Percentiles rank a stretch among this genome's conserved stretches.
Evolutionary conservation across 2,888 invertebrate species (phyloP).

Genomic region (Capitulum mitella): DNA sequence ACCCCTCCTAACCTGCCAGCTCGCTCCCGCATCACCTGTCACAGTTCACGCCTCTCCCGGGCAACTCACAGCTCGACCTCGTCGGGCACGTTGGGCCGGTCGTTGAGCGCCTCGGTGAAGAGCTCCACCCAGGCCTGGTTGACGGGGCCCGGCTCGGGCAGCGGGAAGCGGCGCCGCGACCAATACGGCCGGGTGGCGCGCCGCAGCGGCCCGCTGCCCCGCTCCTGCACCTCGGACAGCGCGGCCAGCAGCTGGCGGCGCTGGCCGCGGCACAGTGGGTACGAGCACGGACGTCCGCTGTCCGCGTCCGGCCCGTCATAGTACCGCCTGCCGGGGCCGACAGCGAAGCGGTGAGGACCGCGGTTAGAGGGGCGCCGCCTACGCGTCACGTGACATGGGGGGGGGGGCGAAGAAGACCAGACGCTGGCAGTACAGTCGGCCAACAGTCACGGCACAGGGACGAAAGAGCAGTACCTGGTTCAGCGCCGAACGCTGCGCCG

Average conservation of each 20-base stretch:
- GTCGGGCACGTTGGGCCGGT: conserved; percentile 18
- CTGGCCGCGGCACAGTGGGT: conserved; percentile 21
- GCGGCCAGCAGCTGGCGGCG: conserved; percentile 3
- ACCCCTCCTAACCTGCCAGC: too few relatives aligned
- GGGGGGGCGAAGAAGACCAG: too few relatives aligned
- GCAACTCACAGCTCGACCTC: conserved; percentile 16
- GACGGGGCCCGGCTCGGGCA: conserved; percentile 24
- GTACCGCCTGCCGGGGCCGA: conserved; percentile 10
- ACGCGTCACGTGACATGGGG: too few relatives aligned
- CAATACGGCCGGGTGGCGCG: conserved; percentile 22
- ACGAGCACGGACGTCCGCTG: not conserved
- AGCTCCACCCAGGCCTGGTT: conserved; percentile 25
- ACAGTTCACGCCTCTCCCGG: too few relatives aligned
- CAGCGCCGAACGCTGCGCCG: too few relatives aligned
- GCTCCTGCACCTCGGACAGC: not conserved
- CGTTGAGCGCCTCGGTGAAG: conserved; percentile 24
- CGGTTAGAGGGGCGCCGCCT: too few relatives aligned
- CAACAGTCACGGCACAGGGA: too few relatives aligned
- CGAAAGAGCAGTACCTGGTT: too few relatives aligned
- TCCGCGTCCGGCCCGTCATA: not conserved
- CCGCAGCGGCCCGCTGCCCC: not conserved
- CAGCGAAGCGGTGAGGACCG: too few relatives aligned
- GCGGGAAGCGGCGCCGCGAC: conserved; percentile 16
- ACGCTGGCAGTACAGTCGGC: too few relatives aligned
- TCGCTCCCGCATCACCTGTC: too few relatives aligned